These are phyloP conservation scores for Epistrophe grossulariae DNA, from an alignment of 2,888 invertebrate species.

Conservation along the genomic window DNA sequence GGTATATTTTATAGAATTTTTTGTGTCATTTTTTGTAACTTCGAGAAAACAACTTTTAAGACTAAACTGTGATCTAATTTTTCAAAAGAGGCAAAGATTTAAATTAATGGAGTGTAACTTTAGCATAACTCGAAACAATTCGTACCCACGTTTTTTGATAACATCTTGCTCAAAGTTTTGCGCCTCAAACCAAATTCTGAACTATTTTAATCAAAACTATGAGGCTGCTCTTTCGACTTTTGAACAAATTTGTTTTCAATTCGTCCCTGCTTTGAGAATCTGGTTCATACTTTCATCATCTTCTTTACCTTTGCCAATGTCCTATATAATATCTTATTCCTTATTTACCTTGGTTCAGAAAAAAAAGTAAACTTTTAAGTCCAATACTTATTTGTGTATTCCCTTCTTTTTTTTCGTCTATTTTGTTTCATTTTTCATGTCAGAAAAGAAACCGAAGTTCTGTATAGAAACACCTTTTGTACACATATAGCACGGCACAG, in stretches of 20 bases:
- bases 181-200: no score
- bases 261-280: not conserved
- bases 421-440: not conserved
- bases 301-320: constrained; percentile 3
- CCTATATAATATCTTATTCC: constrained; percentile 7
- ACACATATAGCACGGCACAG: constrained; percentile 28
- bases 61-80: no score
- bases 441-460: constrained; percentile 40
- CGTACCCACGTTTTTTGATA: no score
- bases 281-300: not conserved
- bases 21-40: no score
- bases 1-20: no score
- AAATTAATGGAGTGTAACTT: no score
- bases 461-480: constrained; percentile 59
- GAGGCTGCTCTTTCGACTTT: not conserved
- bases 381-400: not conserved
- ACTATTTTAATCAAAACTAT: not conserved
- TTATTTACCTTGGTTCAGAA: constrained; percentile 31
- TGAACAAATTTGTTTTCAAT: not conserved
- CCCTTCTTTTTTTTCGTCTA: not conserved
- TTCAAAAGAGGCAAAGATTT: no score
- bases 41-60: no score
- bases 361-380: constrained; percentile 47
- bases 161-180: no score
- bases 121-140: no score